phyloP scores from a whole-genome alignment of 2,797 vertebrate species.

The Galago senegalensis region DNA sequence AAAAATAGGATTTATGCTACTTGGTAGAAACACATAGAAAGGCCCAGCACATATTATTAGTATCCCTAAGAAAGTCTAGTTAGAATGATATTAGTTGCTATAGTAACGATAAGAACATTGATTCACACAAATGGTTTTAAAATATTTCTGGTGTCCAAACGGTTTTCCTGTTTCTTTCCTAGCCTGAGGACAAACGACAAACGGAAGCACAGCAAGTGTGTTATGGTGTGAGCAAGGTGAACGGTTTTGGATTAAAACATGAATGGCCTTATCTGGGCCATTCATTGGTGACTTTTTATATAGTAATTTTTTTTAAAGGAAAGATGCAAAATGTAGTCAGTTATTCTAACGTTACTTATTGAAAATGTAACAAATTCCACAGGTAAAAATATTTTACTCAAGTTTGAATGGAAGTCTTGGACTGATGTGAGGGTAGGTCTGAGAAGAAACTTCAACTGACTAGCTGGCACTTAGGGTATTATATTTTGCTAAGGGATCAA shows the following conservation, averaged over 20 bases:
- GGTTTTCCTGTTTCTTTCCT: slow-evolving; percentile 2
- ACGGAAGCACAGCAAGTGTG: slow-evolving; percentile 17
- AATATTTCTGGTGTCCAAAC: slow-evolving; percentile 61
- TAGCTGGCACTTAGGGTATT: not conserved
- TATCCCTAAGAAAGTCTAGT: slow-evolving; percentile 40
- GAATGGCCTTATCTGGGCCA: slow-evolving; percentile 35
- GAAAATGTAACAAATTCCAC: slow-evolving; percentile 2
- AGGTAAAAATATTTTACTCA: slow-evolving; percentile 53
- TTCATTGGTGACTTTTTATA: not conserved
- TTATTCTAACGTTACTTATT: slow-evolving; percentile 3
- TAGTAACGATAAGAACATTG: slow-evolving; percentile 50
- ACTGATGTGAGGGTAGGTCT: not conserved
- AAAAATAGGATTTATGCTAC: slow-evolving; percentile 47
- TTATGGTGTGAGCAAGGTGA: slow-evolving; percentile 23
- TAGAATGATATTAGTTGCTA: slow-evolving; percentile 52
- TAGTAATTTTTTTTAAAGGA: slow-evolving; percentile 3
- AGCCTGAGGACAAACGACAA: slow-evolving; percentile 48
- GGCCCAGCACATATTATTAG: not conserved
- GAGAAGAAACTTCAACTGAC: slow-evolving; percentile 41
- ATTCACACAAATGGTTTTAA: slow-evolving; percentile 58
- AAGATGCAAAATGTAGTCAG: slow-evolving; percentile 33
- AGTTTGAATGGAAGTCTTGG: slow-evolving; percentile 31
- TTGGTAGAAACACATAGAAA: not conserved
- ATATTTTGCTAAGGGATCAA: not conserved
- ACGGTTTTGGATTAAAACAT: slow-evolving; percentile 43